Percentiles rank a stretch among this genome's conserved stretches.
phyloP scores from a whole-genome alignment of 2,888 invertebrate genomes.

The Trachelus tabidus region DNA sequence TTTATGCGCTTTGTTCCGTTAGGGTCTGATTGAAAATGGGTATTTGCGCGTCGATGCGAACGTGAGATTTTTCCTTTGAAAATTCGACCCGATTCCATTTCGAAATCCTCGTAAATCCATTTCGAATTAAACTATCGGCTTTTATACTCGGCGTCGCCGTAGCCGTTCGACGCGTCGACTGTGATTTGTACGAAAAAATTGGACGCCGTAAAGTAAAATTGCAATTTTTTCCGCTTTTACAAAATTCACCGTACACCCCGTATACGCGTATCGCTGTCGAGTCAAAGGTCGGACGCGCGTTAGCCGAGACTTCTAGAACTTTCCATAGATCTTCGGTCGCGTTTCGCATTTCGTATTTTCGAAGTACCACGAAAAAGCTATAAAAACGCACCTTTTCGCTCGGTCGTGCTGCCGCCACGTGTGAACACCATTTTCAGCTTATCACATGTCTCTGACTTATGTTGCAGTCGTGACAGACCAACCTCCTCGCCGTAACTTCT shows the following conservation, averaged over 20 bases:
- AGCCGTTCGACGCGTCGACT: not conserved
- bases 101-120: not conserved
- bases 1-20: not conserved
- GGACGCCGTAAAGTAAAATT: not conserved
- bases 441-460: slow-evolving; percentile 2
- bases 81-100: not conserved
- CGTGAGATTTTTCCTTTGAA: not conserved
- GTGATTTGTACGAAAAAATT: not conserved
- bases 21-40: not conserved
- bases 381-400: not conserved
- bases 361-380: not conserved
- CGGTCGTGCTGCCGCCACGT: not conserved
- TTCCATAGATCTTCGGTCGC: not conserved
- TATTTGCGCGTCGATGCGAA: not conserved
- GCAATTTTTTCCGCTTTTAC: not conserved
- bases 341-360: not conserved
- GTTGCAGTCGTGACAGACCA: not conserved
- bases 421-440: not conserved
- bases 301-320: not conserved
- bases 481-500: not conserved
- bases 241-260: not conserved
- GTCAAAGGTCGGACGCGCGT: not conserved
- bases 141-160: not conserved
- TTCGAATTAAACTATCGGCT: not conserved
- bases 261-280: not conserved